Evolutionary conservation across 2,888 invertebrate genomes (phyloP), one percentile per base, ranked within the genome.

Genomic region (Dryococelus australis): DNA sequence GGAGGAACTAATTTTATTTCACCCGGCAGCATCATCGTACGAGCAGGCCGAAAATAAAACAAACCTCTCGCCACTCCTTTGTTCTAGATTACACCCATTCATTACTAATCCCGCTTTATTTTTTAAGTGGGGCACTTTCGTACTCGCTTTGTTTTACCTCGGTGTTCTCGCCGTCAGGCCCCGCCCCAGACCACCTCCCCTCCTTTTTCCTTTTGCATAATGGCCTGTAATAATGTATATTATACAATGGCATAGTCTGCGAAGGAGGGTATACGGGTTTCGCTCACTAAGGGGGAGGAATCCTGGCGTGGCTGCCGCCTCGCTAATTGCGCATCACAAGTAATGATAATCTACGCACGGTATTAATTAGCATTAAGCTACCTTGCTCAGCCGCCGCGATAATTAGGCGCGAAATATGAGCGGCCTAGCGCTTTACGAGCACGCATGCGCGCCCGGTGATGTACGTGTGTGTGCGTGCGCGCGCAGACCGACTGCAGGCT

Each of bases 361-460:
- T 83, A 28, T 83, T 83, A 83, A 83, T 83, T 83, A 83, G 83
- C 83, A 83, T 83, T 83, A 83, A 83, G 83, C 43, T 83, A 28
- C 83, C 83, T 83, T 43, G 83, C 28, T 83, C 83, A 28, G 83
- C 28, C 43, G 83, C 24, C 24, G 43, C 83, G 28, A 83, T 83
- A 83, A 83, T 83, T 83, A 83, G 83, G 83, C 83, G 83, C 83
- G 83, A 83, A 83, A 35, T 83, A 83, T 83, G 83, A 35, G 83
- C 83, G 27, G 16, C 83, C 13, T 47, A 20, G 20, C 20, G 43
- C 83, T 83, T 83, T 83, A 83, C 43, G 28, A 35, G 28, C 83
- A 2, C 65, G 65, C 65, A 16, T 65, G 65, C 65, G 65, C 65
- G 20, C 20, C 1, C 24, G 65, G 5, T 65, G 65, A 47, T 65